Evolutionary conservation across 2,113 vertebrate species (phyloP).

Genomic region (Platichthys stellatus): DNA sequence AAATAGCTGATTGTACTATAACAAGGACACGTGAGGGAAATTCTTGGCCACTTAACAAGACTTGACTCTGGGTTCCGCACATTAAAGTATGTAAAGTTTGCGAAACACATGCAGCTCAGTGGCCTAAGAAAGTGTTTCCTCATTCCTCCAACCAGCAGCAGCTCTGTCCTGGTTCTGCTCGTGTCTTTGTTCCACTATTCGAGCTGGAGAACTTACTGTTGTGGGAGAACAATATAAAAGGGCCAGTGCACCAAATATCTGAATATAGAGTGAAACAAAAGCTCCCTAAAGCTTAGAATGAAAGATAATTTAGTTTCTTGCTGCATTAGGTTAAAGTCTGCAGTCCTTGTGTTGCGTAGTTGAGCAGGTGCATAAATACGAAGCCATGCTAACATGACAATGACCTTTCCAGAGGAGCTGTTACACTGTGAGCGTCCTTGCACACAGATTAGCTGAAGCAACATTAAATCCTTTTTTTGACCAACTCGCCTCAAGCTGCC

Average conservation of each 20-base stretch:
- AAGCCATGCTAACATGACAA: constrained; percentile 38
- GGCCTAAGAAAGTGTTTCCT: constrained; percentile 3
- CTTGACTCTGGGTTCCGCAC: background rate
- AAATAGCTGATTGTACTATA: background rate
- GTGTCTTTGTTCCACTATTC: background rate
- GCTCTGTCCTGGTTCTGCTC: background rate
- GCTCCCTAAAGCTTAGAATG: background rate
- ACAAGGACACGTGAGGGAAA: too few species aligned
- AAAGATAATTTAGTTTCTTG: background rate
- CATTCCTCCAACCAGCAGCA: background rate
- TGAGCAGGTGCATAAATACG: constrained; percentile 18
- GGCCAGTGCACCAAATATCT: background rate
- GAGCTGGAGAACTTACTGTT: background rate
- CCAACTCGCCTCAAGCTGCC: constrained; percentile 61
- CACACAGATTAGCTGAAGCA: constrained; percentile 33
- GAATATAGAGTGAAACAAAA: background rate
- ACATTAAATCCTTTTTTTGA: constrained; percentile 26
- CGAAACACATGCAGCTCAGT: background rate
- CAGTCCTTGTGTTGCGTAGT: background rate
- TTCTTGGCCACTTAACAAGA: background rate
- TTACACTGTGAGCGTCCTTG: constrained; percentile 29
- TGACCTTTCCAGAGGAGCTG: constrained; percentile 43
- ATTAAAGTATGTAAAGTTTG: background rate
- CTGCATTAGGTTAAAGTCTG: background rate
- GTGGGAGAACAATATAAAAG: background rate